These are phyloP conservation scores for Acholoe squamosa DNA, from an alignment of 2,888 invertebrate species.

Conservation along the genomic window DNA sequence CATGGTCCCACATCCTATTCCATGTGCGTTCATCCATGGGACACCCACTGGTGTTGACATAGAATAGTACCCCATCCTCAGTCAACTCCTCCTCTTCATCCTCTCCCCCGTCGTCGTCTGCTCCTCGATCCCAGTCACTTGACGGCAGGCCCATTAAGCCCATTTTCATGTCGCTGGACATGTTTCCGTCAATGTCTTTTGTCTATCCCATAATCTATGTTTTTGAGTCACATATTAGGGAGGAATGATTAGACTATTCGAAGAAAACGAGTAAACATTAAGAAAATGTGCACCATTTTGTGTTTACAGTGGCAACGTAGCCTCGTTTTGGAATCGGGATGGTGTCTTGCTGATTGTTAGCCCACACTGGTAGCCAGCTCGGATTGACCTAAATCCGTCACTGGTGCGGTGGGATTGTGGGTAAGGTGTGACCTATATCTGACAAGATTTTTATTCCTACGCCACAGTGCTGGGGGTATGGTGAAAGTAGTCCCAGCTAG, in stretches of 20 bases:
- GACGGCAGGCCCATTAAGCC: neutral
- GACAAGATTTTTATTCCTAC: too few relatives aligned
- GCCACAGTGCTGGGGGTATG: too few relatives aligned
- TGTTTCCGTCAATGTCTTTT: neutral
- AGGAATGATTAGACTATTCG: neutral
- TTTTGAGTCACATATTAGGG: too few relatives aligned
- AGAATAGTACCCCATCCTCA: slow-evolving; percentile 80
- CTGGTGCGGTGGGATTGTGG: too few relatives aligned
- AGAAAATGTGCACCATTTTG: neutral
- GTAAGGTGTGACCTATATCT: too few relatives aligned
- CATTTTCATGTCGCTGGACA: slow-evolving; percentile 8
- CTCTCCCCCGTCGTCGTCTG: slow-evolving; percentile 38
- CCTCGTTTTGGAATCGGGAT: slow-evolving; percentile 25
- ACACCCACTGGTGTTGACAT: slow-evolving; percentile 82
- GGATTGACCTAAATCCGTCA: too few relatives aligned
- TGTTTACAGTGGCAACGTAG: slow-evolving; percentile 55
- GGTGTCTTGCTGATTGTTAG: neutral
- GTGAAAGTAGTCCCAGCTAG: too few relatives aligned
- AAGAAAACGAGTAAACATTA: neutral
- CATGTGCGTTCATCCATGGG: slow-evolving; percentile 81
- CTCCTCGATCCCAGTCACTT: neutral
- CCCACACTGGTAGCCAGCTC: too few relatives aligned
- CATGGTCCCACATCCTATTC: slow-evolving; percentile 83
- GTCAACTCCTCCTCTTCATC: slow-evolving; percentile 70
- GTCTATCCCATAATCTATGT: too few relatives aligned